phyloP scores from a whole-genome alignment of 2,888 invertebrate genomes.

The Leptopilina myrica region DNA sequence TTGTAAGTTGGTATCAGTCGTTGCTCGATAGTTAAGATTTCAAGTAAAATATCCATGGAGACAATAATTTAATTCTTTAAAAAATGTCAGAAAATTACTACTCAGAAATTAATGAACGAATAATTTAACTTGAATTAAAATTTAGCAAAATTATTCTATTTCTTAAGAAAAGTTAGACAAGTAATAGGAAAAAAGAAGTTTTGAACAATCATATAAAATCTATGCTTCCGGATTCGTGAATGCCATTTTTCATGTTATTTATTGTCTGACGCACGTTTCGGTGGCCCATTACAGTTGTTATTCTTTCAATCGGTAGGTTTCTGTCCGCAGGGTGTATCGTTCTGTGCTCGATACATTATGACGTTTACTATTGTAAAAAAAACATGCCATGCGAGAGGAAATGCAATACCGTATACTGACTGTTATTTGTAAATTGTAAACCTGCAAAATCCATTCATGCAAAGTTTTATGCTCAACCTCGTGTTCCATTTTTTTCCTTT shows the following conservation, averaged over 20 bases:
- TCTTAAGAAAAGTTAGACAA: not conserved
- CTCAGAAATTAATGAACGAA: too few relatives aligned
- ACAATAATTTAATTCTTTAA: too few relatives aligned
- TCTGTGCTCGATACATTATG: conserved; percentile 25
- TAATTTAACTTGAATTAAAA: too few relatives aligned
- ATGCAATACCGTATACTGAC: conserved; percentile 11
- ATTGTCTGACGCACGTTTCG: conserved; percentile 61
- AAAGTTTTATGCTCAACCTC: conserved; percentile 6
- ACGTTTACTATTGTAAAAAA: conserved; percentile 21
- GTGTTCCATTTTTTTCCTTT: conserved; percentile 5
- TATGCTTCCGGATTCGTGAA: not conserved
- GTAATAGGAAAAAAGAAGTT: not conserved
- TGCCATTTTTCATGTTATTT: conserved; percentile 63
- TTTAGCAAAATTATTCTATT: too few relatives aligned
- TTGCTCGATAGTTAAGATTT: not conserved
- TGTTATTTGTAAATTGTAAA: conserved; percentile 39
- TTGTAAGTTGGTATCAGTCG: conserved; percentile 10
- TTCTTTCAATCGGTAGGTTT: conserved; percentile 60
- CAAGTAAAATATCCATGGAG: conserved; percentile 40
- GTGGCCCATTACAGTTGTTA: conserved; percentile 65
- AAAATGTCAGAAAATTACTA: too few relatives aligned
- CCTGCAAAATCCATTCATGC: conserved; percentile 28
- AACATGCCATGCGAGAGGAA: not conserved
- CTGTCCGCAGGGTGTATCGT: conserved; percentile 56
- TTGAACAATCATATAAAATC: conserved; percentile 12